These are phyloP conservation scores for Corythoichthys intestinalis DNA, from an alignment of 2,113 vertebrate species.

Conservation along the genomic window DNA sequence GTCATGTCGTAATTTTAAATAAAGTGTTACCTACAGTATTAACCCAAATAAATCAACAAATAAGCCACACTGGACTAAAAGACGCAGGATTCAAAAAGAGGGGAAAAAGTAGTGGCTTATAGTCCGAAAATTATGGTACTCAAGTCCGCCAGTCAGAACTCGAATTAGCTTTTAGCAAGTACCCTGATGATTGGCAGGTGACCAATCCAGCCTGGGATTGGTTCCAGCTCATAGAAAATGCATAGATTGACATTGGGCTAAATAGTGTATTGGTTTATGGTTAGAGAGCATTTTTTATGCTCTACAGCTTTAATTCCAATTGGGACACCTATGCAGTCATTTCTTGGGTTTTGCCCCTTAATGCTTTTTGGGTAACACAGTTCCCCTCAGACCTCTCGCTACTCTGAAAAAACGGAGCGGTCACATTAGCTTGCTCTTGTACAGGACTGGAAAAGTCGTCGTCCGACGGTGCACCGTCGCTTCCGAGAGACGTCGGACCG, in stretches of 20 bases:
- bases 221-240: background rate
- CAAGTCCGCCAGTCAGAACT: background rate
- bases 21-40: no score
- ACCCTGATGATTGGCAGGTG: background rate
- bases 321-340: constrained; percentile 11
- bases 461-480: constrained; percentile 50
- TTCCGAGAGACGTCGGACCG: constrained; percentile 83
- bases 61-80: no score
- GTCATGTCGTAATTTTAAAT: no score
- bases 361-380: constrained; percentile 18
- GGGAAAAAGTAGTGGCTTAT: no score
- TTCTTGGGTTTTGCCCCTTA: constrained; percentile 64
- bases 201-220: background rate
- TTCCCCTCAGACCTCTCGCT: constrained; percentile 61
- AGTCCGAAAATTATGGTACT: no score
- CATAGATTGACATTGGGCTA: background rate
- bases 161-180: background rate
- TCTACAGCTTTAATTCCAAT: constrained; percentile 40
- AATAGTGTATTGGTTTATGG: background rate
- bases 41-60: no score
- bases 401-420: constrained; percentile 67
- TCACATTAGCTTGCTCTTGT: constrained; percentile 84
- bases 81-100: no score
- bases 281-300: constrained; percentile 4
- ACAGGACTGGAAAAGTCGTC: constrained; percentile 81